These are phyloP conservation scores for Pandemis heparana DNA, from an alignment of 2,888 invertebrate species.

Conservation along the genomic window DNA sequence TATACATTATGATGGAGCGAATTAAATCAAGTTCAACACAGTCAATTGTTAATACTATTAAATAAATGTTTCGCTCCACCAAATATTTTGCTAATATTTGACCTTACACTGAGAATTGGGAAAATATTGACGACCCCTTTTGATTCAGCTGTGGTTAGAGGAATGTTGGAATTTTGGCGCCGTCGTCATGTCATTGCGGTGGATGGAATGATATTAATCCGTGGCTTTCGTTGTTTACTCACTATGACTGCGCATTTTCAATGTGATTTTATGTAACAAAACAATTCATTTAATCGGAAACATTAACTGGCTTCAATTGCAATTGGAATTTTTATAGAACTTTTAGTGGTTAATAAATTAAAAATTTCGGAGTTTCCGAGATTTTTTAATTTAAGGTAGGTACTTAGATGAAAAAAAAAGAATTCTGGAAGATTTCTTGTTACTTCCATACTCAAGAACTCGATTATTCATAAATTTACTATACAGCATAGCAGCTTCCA, in stretches of 20 bases:
- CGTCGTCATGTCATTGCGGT: constrained; percentile 18
- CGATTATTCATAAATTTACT: too few species aligned
- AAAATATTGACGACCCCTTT: constrained; percentile 29
- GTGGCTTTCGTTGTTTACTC: constrained; percentile 10
- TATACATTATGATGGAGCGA: too few species aligned
- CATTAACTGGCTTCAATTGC: too few species aligned
- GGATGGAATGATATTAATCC: constrained; percentile 29
- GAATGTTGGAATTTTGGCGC: constrained; percentile 11
- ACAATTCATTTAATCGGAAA: too few species aligned
- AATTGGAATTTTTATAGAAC: too few species aligned
- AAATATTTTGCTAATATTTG: constrained; percentile 13
- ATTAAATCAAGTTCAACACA: too few species aligned
- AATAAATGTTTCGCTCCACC: not conserved
- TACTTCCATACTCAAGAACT: not conserved
- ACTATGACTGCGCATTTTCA: not conserved
- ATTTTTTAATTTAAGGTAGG: too few species aligned
- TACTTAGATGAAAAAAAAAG: too few species aligned
- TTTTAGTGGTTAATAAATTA: too few species aligned
- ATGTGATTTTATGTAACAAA: constrained; percentile 3
- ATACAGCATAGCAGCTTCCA: too few species aligned
- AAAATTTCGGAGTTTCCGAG: too few species aligned
- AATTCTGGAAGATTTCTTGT: not conserved
- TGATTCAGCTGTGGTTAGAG: constrained; percentile 27
- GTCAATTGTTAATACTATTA: too few species aligned
- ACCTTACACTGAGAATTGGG: constrained; percentile 20